Base-by-base conservation (phyloP, 2,113 vertebrate species). In the Lampris megalopsis region DNA sequence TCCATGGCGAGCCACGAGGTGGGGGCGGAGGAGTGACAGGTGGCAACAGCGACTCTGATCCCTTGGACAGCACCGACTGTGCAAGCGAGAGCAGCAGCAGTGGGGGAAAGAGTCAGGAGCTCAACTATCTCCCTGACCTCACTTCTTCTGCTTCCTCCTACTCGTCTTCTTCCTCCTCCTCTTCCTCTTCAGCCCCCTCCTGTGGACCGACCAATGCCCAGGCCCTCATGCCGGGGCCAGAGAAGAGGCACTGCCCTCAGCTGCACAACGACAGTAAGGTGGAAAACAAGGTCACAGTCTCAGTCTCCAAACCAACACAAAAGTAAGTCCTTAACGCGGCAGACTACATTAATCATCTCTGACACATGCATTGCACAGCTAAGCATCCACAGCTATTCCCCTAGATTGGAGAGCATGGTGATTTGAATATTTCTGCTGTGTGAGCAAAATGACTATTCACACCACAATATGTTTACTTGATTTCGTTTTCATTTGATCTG, bases 41-140 rank as follows among this genome's bases (percentile, higher is more conserved):
- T n/a, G 97, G 96, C 45, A 98, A 96, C 71, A 98, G 97, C 11
- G 98, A 99, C 80, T 99, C 97, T 0, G 97, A 99, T 90, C 97
- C 97, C 79, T 66, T 98, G 93, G 97, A 98, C 48, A 97, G 96
- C 92, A 97, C 97, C 54, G 97, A 98, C 68, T 99, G 98, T 94
- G 98, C 96, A 36, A 99, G 96, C 0, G 98, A 99, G 87, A 97
- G 97, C 83, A 98, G 97, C 86, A 98, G 92, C 90, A 93, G 96
- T 40, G 97, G 97, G 36, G 94, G 97, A 71, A 99, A 98, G 79
- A 98, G 96, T 93, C 98, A 98, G 43, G 98, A 99, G 90, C 85
- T 97, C 83, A 96, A 90, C 91, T 93, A 90, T 86, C 92, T 93
- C 73, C 92, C 96, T 84, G 96, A 97, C 91, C 95, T 95, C 0